Conservation (phyloP, 2,888 invertebrate genomes). For the Mayetiola destructor region DNA sequence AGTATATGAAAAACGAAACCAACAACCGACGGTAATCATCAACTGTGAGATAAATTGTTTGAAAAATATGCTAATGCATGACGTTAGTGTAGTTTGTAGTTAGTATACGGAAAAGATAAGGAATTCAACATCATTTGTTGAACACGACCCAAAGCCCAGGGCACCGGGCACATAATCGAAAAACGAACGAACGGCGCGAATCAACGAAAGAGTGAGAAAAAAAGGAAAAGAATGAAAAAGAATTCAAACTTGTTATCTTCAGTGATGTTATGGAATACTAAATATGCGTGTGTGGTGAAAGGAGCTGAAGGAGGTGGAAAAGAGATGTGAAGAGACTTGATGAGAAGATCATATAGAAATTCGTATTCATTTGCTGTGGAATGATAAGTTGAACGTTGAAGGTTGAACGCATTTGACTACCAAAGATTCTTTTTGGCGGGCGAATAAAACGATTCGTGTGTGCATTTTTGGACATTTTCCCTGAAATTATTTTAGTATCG, state of each 20-base stretch:
- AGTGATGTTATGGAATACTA: neutral
- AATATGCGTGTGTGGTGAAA: neutral
- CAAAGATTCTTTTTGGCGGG: neutral
- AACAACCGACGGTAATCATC: conserved; percentile 5
- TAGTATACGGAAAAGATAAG: no score
- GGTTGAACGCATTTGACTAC: neutral
- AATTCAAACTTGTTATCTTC: conserved; percentile 12
- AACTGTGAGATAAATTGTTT: conserved; percentile 9
- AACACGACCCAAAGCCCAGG: no score
- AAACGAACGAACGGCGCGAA: no score
- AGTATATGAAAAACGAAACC: neutral
- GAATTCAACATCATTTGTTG: neutral
- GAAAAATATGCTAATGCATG: conserved; percentile 12
- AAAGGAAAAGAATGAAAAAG: no score
- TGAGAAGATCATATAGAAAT: no score
- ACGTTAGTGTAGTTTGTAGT: neutral
- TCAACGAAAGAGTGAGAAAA: no score
- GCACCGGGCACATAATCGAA: no score
- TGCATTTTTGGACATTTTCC: neutral
- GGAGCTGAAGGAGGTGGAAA: no score
- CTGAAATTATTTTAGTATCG: neutral
- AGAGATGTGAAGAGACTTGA: no score
- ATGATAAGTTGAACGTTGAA: neutral
- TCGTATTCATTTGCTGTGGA: neutral
- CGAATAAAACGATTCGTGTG: conserved; percentile 4